phyloP scores from a whole-genome alignment of 2,888 invertebrate species.

The Mycogona germanica region DNA sequence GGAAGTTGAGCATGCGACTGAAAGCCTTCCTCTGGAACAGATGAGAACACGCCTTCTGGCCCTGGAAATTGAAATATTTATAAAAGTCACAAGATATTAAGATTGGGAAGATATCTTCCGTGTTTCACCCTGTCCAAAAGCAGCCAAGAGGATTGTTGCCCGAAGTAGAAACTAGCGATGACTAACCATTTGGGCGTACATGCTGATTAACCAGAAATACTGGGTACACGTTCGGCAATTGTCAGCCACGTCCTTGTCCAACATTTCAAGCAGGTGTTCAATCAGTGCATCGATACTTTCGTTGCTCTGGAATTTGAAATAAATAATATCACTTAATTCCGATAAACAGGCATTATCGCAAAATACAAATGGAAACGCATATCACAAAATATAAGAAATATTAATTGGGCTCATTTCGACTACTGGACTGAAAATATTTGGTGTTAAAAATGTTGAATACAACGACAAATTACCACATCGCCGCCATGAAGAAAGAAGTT shows the following conservation, averaged over 20 bases:
- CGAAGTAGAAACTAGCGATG: not conserved
- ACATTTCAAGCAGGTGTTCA: slow-evolving; percentile 30
- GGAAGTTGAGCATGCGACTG: slow-evolving; percentile 33
- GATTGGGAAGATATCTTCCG: not conserved
- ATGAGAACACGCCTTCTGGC: slow-evolving; percentile 35
- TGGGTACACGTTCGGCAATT: slow-evolving; percentile 36
- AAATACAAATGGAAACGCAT: not conserved
- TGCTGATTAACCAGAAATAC: slow-evolving; percentile 35
- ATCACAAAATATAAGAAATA: not conserved
- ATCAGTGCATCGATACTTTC: slow-evolving; percentile 28
- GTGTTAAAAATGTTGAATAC: not conserved
- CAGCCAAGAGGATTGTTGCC: not conserved
- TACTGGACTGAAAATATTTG: not conserved
- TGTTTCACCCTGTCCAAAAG: not conserved
- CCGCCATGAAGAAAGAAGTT: slow-evolving; percentile 24
- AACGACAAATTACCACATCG: slow-evolving; percentile 7
- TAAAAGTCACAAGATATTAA: not conserved
- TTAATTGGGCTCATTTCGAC: not conserved
- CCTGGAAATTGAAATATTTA: slow-evolving; percentile 27
- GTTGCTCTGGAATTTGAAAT: slow-evolving; percentile 12
- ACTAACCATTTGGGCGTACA: slow-evolving; percentile 35
- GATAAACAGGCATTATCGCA: slow-evolving; percentile 2
- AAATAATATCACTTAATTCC: slow-evolving; percentile 1
- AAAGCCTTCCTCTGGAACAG: slow-evolving; percentile 35
- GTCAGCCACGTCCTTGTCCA: slow-evolving; percentile 37